phyloP scores from a whole-genome alignment of 2,888 invertebrate genomes.

The Eristalis tenax region DNA sequence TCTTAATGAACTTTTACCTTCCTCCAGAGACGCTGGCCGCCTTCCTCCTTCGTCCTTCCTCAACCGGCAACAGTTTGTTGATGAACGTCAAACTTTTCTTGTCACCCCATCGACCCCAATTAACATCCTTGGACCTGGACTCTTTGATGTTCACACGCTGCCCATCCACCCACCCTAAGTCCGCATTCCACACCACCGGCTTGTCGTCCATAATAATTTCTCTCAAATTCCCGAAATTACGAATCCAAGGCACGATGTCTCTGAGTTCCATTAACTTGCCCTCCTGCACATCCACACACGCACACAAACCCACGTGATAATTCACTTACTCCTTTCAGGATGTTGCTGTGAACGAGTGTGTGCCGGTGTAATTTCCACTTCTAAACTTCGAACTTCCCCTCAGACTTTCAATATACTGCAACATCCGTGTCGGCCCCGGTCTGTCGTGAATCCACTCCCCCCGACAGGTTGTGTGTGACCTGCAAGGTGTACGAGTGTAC shows the following conservation, averaged over 20 bases:
- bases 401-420: background rate
- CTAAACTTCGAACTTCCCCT: background rate
- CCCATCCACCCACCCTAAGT: no score
- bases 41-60: background rate
- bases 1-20: slow-evolving; percentile 1
- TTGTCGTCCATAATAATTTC: background rate
- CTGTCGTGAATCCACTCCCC: background rate
- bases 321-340: background rate
- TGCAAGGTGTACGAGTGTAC: background rate
- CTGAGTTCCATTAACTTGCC: background rate
- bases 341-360: background rate
- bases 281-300: background rate
- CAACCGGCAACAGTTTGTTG: background rate
- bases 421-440: background rate
- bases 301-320: background rate
- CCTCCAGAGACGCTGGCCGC: background rate
- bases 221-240: background rate
- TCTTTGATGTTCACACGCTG: background rate
- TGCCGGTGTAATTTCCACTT: background rate
- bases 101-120: slow-evolving; percentile 1
- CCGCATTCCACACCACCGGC: background rate
- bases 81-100: background rate
- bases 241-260: background rate
- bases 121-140: background rate
- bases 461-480: background rate